These are phyloP conservation scores for Eufriesea mexicana DNA, from an alignment of 1,140 invertebrate species.

Conservation along the genomic window DNA sequence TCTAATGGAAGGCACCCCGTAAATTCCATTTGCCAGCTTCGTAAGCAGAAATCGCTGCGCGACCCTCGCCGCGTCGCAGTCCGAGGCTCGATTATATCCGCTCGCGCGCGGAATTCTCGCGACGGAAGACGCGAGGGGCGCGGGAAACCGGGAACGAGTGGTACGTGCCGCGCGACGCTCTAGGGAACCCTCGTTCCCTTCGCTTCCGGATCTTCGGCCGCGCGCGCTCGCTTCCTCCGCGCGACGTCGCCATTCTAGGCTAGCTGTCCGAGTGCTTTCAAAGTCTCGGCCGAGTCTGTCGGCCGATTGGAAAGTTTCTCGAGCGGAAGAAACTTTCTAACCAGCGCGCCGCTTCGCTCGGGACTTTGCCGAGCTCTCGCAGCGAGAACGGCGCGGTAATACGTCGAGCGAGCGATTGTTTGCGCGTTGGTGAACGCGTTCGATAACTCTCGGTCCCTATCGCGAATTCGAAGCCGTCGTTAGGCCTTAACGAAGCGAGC, in stretches of 20 bases:
- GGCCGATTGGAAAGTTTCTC: conserved; percentile 39
- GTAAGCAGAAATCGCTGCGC: conserved; percentile 19
- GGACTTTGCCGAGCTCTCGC: conserved; percentile 37
- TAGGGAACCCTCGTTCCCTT: background rate
- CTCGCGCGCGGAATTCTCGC: background rate
- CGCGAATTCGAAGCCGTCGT: background rate
- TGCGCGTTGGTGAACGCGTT: background rate
- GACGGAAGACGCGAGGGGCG: background rate
- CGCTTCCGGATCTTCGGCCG: conserved; percentile 1
- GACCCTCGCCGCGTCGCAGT: background rate
- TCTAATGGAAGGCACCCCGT: background rate
- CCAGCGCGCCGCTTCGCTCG: conserved; percentile 35
- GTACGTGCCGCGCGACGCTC: conserved; percentile 34
- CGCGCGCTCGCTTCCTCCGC: background rate
- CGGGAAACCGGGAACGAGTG: background rate
- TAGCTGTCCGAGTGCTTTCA: conserved; percentile 21
- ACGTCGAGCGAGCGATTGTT: conserved; percentile 1
- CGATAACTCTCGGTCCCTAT: too few relatives aligned
- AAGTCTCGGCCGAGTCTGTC: conserved; percentile 21
- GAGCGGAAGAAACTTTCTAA: conserved; percentile 58
- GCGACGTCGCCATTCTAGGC: background rate
- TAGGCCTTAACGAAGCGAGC: too few relatives aligned
- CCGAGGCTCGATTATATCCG: background rate
- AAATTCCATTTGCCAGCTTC: conserved; percentile 8
- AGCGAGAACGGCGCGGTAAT: conserved; percentile 29